Evolutionary conservation across 1,140 invertebrate genomes (phyloP).

Genomic region (Trinorchestia longiramus): DNA sequence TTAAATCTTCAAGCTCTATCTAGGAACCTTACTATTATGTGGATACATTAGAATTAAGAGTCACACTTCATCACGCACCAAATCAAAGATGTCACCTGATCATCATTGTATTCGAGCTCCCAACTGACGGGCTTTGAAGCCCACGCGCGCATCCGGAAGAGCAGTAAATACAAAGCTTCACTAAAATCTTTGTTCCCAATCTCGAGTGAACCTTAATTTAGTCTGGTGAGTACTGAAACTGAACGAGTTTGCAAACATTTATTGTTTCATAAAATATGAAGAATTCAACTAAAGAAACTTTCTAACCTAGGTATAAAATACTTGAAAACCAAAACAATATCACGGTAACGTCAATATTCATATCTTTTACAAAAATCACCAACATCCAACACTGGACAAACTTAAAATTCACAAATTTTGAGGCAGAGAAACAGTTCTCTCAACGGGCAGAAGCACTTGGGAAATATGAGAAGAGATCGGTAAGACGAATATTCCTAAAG

Average conservation of each 20-base stretch:
- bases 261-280: slow-evolving; percentile 11
- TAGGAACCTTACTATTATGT: too few species aligned
- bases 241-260: background rate
- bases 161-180: too few species aligned
- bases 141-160: too few species aligned
- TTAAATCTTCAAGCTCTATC: too few species aligned
- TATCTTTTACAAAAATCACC: background rate
- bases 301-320: background rate
- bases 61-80: too few species aligned
- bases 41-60: too few species aligned
- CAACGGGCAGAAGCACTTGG: background rate
- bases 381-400: background rate
- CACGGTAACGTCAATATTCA: background rate
- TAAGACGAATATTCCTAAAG: background rate
- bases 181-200: background rate
- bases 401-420: background rate
- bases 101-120: too few species aligned
- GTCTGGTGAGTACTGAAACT: background rate
- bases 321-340: slow-evolving; percentile 9
- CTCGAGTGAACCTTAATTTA: background rate
- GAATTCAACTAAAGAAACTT: background rate
- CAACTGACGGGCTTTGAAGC: too few species aligned
- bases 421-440: background rate
- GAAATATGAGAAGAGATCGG: background rate
- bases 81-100: too few species aligned